Conservation (phyloP, 2,888 invertebrate species). For the Drosophila falleni region DNA sequence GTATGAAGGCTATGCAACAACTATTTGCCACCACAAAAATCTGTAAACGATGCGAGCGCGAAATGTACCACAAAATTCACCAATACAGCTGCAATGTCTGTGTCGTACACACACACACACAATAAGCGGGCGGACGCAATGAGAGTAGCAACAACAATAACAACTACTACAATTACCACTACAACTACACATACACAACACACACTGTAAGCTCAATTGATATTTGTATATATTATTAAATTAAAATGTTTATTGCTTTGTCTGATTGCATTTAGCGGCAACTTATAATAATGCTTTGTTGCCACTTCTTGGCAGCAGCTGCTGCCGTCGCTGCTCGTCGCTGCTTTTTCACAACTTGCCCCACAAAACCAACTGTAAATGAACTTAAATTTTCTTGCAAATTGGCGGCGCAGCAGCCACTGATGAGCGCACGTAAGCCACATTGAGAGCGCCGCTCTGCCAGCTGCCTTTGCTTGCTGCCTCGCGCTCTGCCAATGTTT, state of each 20-base stretch:
- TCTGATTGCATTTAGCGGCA: constrained; percentile 23
- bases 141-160: constrained; percentile 51
- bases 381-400: constrained; percentile 79
- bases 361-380: constrained; percentile 76
- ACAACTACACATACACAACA: constrained; percentile 17
- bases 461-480: constrained; percentile 11
- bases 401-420: constrained; percentile 74
- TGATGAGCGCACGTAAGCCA: constrained; percentile 63
- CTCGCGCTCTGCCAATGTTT: constrained; percentile 51
- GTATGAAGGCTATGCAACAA: constrained; percentile 82
- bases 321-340: constrained; percentile 33
- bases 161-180: constrained; percentile 18
- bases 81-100: constrained; percentile 45
- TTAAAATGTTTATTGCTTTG: constrained; percentile 51
- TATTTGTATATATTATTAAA: constrained; percentile 56
- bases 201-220: constrained; percentile 59
- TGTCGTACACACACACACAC: constrained; percentile 31
- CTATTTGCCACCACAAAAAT: constrained; percentile 81
- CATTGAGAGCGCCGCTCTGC: constrained; percentile 45
- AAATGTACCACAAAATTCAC: constrained; percentile 69
- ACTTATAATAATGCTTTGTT: constrained; percentile 40
- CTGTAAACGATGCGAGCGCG: constrained; percentile 72
- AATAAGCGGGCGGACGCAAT: constrained; percentile 64
- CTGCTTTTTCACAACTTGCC: constrained; percentile 73
- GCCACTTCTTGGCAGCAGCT: constrained; percentile 61